A percentile compares a stretch with the other conserved stretches of the same genome.
Evolutionary conservation across 1,140 invertebrate species (phyloP).

Genomic region (Drosophila ficusphila): DNA sequence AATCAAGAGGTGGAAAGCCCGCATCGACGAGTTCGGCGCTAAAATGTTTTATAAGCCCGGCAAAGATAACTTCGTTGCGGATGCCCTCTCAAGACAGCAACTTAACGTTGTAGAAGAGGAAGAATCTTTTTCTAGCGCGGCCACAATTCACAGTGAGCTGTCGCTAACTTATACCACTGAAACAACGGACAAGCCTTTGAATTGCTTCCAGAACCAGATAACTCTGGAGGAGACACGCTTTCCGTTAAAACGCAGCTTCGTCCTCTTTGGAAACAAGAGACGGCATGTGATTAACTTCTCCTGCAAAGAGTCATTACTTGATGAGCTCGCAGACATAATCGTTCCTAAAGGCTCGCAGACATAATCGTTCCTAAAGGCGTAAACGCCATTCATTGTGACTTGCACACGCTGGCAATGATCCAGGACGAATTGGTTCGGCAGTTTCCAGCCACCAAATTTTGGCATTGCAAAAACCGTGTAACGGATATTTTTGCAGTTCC

Average conservation of each 20-base stretch:
- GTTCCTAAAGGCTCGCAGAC: too few relatives aligned
- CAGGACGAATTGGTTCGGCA: constrained; percentile 6
- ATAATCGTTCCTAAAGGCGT: too few relatives aligned
- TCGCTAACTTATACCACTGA: constrained; percentile 27
- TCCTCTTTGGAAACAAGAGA: constrained; percentile 16
- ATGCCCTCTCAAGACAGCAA: too few relatives aligned
- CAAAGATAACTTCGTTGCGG: constrained; percentile 56
- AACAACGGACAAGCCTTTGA: constrained; percentile 23
- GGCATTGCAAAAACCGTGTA: too few relatives aligned
- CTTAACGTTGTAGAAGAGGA: not conserved
- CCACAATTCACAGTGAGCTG: too few relatives aligned
- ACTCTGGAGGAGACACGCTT: constrained; percentile 11
- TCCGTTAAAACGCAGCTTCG: constrained; percentile 4
- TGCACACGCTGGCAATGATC: constrained; percentile 19
- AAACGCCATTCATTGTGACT: constrained; percentile 16
- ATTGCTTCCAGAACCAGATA: constrained; percentile 42
- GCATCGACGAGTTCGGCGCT: too few relatives aligned
- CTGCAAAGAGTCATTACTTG: constrained; percentile 3
- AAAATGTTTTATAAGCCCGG: constrained; percentile 18
- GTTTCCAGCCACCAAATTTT: too few relatives aligned
- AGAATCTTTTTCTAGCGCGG: not conserved
- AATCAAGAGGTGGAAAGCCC: too few relatives aligned
- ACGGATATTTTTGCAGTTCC: too few relatives aligned
- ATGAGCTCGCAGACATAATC: constrained; percentile 1
- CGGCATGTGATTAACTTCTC: constrained; percentile 5